A percentile compares a stretch with the other conserved stretches of the same genome.
phyloP scores from a whole-genome alignment of 2,797 vertebrate species.

The Poecilia velifera region DNA sequence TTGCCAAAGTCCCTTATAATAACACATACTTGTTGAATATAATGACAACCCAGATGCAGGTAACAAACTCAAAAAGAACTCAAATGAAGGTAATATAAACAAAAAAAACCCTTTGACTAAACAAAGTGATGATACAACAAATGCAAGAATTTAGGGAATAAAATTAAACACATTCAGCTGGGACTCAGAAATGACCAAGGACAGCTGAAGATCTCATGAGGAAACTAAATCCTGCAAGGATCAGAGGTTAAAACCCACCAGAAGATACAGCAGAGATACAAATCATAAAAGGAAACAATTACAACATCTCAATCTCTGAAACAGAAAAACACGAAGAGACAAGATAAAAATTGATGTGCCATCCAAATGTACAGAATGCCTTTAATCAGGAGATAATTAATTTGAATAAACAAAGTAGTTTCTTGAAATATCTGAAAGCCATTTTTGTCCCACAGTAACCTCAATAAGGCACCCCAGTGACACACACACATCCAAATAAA shows the following conservation, averaged over 20 bases:
- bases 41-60: not conserved
- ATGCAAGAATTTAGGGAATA: not conserved
- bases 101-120: not conserved
- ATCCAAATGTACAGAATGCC: not conserved
- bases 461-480: conserved; percentile 5
- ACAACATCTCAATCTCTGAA: not conserved
- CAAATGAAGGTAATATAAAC: not conserved
- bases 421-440: not conserved
- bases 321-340: not conserved
- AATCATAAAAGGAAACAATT: not conserved
- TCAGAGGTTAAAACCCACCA: not conserved
- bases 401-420: conserved; percentile 15
- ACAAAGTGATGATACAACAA: not conserved
- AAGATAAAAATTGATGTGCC: not conserved
- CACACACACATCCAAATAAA: conserved; percentile 17
- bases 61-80: not conserved
- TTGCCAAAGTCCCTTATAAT: not conserved
- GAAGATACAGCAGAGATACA: not conserved
- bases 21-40: not conserved
- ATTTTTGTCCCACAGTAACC: conserved; percentile 53
- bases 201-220: not conserved
- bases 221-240: not conserved
- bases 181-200: not conserved
- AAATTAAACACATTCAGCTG: not conserved
- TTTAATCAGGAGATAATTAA: not conserved